Percentiles rank a stretch among this genome's conserved stretches.
Evolutionary conservation across 1,140 invertebrate species (phyloP).

Genomic region (Camponotus floridanus): DNA sequence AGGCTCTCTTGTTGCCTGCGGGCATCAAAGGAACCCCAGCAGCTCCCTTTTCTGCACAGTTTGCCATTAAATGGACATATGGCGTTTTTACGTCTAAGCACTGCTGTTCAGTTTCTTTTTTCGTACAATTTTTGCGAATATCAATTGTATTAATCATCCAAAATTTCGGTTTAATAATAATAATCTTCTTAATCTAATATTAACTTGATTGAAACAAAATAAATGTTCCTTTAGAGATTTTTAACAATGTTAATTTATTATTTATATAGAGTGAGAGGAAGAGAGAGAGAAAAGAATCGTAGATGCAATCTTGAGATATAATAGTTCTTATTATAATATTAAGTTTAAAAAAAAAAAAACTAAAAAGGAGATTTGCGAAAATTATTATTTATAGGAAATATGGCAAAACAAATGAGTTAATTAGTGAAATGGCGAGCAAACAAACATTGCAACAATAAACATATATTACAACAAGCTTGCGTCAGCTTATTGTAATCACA

Average conservation of each 20-base stretch:
- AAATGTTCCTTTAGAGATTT: neutral
- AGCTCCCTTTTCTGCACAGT: constrained; percentile 1
- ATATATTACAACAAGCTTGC: neutral
- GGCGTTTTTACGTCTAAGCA: neutral
- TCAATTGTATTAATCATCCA: neutral
- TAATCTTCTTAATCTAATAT: constrained; percentile 1
- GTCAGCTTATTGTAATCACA: neutral
- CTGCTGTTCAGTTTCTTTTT: neutral
- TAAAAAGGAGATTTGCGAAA: neutral
- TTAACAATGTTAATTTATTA: neutral
- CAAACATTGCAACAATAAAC: neutral
- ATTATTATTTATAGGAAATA: constrained; percentile 1
- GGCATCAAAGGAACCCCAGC: constrained; percentile 21
- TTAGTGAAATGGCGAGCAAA: neutral
- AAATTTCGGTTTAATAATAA: neutral
- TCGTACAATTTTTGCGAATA: neutral
- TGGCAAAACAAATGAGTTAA: neutral
- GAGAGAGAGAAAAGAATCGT: neutral
- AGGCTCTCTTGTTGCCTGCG: constrained; percentile 34
- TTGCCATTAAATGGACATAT: constrained; percentile 37
- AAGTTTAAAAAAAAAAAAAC: neutral
- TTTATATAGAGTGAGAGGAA: neutral
- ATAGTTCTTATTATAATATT: neutral
- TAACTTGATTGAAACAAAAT: neutral
- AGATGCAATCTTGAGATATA: neutral